These are phyloP conservation scores for Hucho hucho DNA, from an alignment of 2,113 vertebrate genomes.

Conservation along the genomic window DNA sequence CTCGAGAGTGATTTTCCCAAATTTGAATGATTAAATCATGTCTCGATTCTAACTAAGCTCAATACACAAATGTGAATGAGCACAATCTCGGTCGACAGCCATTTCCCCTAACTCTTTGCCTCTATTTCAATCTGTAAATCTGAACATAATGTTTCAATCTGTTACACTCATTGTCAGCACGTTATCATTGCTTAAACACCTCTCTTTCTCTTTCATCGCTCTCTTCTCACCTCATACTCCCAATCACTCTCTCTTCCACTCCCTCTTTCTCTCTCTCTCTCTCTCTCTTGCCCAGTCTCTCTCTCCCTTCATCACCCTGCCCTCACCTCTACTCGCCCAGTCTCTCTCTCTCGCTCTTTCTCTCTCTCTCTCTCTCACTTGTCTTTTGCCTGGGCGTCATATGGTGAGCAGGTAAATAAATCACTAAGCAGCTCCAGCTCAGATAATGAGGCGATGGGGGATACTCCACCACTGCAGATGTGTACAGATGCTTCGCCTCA, in stretches of 20 bases:
- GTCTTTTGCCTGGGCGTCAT: slow-evolving; percentile 54
- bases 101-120: background rate
- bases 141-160: slow-evolving; percentile 53
- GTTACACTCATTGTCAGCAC: slow-evolving; percentile 48
- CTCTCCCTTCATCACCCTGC: background rate
- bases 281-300: no score
- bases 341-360: slow-evolving; percentile 20
- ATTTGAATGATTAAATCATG: slow-evolving; percentile 15
- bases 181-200: slow-evolving; percentile 53
- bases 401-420: slow-evolving; percentile 73
- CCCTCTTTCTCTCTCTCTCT: no score
- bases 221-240: background rate
- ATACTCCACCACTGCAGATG: slow-evolving; percentile 63
- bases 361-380: slow-evolving; percentile 39
- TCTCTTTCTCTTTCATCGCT: slow-evolving; percentile 29
- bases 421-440: slow-evolving; percentile 70
- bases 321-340: no score
- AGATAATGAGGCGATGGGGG: slow-evolving; percentile 75
- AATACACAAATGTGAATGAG: slow-evolving; percentile 16
- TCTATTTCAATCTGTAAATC: slow-evolving; percentile 39
- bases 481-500: slow-evolving; percentile 65
- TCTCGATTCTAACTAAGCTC: slow-evolving; percentile 39
- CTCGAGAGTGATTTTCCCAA: slow-evolving; percentile 17
- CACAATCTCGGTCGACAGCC: slow-evolving; percentile 37
- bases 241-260: no score